A percentile compares a stretch with the other conserved stretches of the same genome.
Evolutionary conservation across 2,888 invertebrate genomes (phyloP).

Genomic region (Herminia tarsipennalis): DNA sequence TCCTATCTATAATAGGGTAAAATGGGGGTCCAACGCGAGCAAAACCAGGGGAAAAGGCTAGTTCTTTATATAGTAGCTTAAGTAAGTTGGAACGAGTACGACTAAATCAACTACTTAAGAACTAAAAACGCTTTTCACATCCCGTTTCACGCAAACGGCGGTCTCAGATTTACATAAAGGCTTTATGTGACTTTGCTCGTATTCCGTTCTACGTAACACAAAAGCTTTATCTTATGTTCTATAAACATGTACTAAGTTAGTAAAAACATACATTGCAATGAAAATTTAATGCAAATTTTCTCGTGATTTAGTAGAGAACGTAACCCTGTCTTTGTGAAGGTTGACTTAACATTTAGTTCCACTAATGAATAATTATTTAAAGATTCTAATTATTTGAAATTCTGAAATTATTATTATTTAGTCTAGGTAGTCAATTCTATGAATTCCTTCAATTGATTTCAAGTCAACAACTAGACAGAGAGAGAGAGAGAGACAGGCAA

Average conservation of each 20-base stretch:
- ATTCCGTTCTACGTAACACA: not conserved
- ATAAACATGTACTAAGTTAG: not conserved
- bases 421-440: no score
- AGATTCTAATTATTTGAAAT: no score
- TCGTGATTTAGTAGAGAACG: conserved; percentile 1
- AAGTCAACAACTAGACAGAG: no score
- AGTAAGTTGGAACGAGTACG: not conserved
- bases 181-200: conserved; percentile 5
- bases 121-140: not conserved
- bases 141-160: not conserved
- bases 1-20: no score
- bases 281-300: conserved; percentile 3
- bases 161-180: conserved; percentile 3
- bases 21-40: no score
- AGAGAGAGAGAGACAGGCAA: no score
- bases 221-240: conserved; percentile 4
- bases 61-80: not conserved
- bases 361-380: not conserved
- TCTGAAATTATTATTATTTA: no score
- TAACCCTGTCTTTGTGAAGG: not conserved
- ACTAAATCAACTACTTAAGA: not conserved
- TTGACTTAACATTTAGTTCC: not conserved
- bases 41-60: no score
- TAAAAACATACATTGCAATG: not conserved
- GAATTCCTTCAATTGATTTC: no score